These are phyloP conservation scores for Eucriotettix oculatus DNA, from an alignment of 2,888 invertebrate species.

Conservation along the genomic window DNA sequence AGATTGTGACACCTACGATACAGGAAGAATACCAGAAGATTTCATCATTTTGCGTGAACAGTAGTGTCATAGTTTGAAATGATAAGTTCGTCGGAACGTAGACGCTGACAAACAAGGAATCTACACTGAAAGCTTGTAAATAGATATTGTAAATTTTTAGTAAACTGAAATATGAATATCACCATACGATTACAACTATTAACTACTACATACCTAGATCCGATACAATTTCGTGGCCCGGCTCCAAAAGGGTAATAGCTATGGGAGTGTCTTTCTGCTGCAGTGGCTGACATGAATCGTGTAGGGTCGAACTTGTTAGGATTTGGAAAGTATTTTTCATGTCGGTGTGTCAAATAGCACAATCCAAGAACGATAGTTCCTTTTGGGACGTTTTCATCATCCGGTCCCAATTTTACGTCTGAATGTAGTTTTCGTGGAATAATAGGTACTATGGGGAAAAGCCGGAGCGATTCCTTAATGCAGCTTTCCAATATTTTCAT, in stretches of 20 bases:
- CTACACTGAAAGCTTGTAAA: too few species aligned
- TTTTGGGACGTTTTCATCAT: neutral
- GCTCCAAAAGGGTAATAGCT: conserved; percentile 29
- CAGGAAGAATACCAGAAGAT: too few species aligned
- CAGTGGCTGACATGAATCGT: conserved; percentile 26
- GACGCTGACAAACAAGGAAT: too few species aligned
- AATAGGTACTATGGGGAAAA: neutral
- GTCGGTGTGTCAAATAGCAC: conserved; percentile 19
- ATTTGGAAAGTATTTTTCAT: conserved; percentile 24
- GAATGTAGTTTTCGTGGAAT: neutral
- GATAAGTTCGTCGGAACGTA: too few species aligned
- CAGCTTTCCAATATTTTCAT: neutral
- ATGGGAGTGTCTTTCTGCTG: conserved; percentile 25
- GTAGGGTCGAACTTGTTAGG: conserved; percentile 29
- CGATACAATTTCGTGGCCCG: conserved; percentile 28
- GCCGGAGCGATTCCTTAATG: neutral
- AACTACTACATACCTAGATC: conserved; percentile 14
- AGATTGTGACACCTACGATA: too few species aligned
- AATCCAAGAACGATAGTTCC: neutral
- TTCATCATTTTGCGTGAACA: too few species aligned
- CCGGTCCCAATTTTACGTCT: neutral
- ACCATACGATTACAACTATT: too few species aligned
- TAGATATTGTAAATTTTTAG: too few species aligned
- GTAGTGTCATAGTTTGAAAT: too few species aligned
- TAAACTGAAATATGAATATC: too few species aligned